Base-by-base conservation (phyloP, 53 echinoderm and acorn worm species). In the Zoroaster sp. region DNA sequence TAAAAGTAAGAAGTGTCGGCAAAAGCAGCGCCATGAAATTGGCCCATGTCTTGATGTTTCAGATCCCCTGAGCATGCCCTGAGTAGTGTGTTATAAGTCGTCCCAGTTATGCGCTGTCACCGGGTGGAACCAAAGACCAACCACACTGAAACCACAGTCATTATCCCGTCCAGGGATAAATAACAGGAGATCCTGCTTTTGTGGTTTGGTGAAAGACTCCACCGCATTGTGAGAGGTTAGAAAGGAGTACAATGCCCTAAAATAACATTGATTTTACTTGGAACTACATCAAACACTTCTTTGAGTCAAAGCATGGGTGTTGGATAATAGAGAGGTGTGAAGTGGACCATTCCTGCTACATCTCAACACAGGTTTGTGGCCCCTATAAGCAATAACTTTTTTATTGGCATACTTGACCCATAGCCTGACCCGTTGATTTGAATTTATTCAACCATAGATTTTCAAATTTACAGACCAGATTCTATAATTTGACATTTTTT, bases 191-290 rank as follows among this genome's bases (percentile, higher is more conserved):
- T 85, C 85, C 71, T 47, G 85, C 49, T 85, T 70, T n/a, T 85
- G 85, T 49, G 85, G 85, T 49, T 52, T 45, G 35, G 34, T 25
- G 30, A 65, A 28, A 30, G 20, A 40, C 44, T 67, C 66, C 52
- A 37, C 36, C 17, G 32, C 44, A 13, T 23, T 15, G 32, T 68
- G 44, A 66, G 67, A 0, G 82, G 67, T 68, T 44, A 35, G 6
- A 40, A 82, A 11, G 49, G 44, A 85, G 71, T 85, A 85, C 85
- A 85, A 85, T 70, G 85, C 85, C 85, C 85, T 71, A 23, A 33
- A 72, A 85, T 85, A 85, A 85, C 85, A 85, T 85, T 85, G n/a
- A 35, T 70, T 51, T 85, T 71, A 71, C 70, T 47, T 30, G 71
- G 72, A 85, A 85, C 30, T 70, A 13, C 45, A 36, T 79, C 36